phyloP scores from a whole-genome alignment of 2,113 vertebrate genomes.

The Lophura nycthemera region DNA sequence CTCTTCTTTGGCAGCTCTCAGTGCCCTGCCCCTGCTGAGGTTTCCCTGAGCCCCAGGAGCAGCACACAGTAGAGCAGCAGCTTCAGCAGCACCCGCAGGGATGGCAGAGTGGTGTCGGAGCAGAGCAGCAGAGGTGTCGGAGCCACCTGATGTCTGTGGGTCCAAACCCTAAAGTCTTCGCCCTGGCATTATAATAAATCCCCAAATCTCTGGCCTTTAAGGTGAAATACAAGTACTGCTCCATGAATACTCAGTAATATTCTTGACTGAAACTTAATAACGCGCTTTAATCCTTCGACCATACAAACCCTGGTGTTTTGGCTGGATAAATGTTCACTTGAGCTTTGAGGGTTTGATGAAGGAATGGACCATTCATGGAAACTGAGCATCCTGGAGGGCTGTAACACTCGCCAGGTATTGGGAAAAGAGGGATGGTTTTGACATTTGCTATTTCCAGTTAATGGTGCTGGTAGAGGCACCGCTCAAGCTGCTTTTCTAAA shows the following conservation, averaged over 20 bases:
- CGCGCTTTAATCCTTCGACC: not conserved
- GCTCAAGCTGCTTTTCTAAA: not conserved
- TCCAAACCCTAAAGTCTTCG: not conserved
- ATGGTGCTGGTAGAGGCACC: not conserved
- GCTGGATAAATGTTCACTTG: not conserved
- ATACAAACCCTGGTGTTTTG: not conserved
- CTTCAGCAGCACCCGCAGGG: not conserved
- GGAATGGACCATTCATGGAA: not conserved
- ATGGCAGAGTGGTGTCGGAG: too few relatives aligned
- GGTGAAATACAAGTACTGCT: not conserved
- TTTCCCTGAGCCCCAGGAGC: fast-evolving
- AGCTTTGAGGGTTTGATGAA: not conserved
- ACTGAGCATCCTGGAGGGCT: not conserved
- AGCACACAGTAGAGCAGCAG: not conserved
- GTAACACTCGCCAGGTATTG: not conserved
- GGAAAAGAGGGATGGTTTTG: not conserved
- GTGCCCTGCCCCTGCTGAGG: not conserved
- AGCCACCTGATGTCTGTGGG: not conserved
- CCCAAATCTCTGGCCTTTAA: not conserved
- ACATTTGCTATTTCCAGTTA: not conserved
- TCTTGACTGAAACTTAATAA: not conserved
- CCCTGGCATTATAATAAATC: not conserved
- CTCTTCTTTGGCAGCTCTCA: not conserved
- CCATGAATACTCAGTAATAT: not conserved
- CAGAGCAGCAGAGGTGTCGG: not conserved